A percentile compares a stretch with the other conserved stretches of the same genome.
phyloP scores from a whole-genome alignment of 2,888 invertebrate genomes.

The Hydroisotoma schaefferi region DNA sequence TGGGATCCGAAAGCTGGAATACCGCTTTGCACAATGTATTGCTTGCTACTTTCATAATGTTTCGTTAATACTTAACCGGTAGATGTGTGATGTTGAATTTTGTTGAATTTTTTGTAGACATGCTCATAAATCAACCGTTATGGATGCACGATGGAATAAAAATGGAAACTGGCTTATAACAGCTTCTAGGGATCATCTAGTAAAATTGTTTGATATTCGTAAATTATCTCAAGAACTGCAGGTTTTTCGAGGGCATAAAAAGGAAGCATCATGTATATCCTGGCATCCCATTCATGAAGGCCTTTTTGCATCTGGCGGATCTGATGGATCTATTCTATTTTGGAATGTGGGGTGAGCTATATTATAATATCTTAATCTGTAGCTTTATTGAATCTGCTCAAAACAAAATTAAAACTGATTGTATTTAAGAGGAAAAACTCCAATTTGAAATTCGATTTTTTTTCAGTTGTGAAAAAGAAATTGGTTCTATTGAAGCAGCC shows the following conservation, averaged over 20 bases:
- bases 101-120: constrained; percentile 61
- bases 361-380: not conserved
- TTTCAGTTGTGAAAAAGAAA: constrained; percentile 87
- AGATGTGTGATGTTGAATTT: not conserved
- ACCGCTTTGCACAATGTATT: constrained; percentile 84
- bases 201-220: constrained; percentile 95
- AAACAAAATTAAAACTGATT: not conserved
- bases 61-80: not conserved
- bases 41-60: not conserved
- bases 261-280: constrained; percentile 93
- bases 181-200: constrained; percentile 93
- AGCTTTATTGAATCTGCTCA: not conserved
- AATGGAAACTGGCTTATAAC: constrained; percentile 99
- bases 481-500: constrained; percentile 95
- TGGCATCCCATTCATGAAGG: constrained; percentile 99
- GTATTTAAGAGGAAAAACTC: not conserved
- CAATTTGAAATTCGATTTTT: constrained; percentile 4
- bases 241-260: constrained; percentile 97
- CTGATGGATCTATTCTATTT: constrained; percentile 96
- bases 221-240: constrained; percentile 94
- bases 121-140: constrained; percentile 98
- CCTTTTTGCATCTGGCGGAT: constrained; percentile 95
- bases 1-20: constrained; percentile 98
- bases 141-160: constrained; percentile 98
- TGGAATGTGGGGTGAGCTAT: constrained; percentile 97